A percentile compares a stretch with the other conserved stretches of the same genome.
Evolutionary conservation across 2,113 vertebrate genomes (phyloP).

Genomic region (Vulpes ferrilata): DNA sequence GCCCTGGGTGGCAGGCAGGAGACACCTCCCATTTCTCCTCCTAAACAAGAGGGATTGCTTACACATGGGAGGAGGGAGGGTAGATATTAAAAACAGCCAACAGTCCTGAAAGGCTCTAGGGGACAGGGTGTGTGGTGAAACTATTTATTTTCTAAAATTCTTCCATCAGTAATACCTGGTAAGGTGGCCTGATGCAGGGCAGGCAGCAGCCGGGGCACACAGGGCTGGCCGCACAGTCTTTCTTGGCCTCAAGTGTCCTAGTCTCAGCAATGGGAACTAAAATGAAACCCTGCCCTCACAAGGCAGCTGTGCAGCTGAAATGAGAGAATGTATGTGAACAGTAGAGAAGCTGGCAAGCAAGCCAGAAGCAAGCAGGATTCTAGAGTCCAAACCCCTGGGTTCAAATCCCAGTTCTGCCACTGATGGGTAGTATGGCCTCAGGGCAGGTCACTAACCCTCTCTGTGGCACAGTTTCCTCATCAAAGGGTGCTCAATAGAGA

Average conservation of each 20-base stretch:
- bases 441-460: background rate
- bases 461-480: background rate
- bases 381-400: background rate
- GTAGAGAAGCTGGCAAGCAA: background rate
- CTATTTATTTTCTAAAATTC: background rate
- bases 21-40: background rate
- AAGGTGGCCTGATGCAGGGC: background rate
- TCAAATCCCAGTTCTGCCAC: background rate
- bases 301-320: background rate
- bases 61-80: background rate
- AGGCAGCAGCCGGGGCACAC: background rate
- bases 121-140: background rate
- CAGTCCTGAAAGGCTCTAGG: background rate
- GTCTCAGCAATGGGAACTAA: background rate
- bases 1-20: background rate
- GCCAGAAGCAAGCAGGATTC: background rate
- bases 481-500: background rate
- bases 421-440: background rate
- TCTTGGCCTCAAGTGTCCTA: background rate
- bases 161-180: background rate
- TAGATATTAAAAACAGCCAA: background rate
- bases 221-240: background rate
- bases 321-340: background rate
- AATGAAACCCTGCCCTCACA: background rate
- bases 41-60: background rate